These are phyloP conservation scores for Polietes domitor DNA, from an alignment of 2,888 invertebrate genomes.

Conservation along the genomic window DNA sequence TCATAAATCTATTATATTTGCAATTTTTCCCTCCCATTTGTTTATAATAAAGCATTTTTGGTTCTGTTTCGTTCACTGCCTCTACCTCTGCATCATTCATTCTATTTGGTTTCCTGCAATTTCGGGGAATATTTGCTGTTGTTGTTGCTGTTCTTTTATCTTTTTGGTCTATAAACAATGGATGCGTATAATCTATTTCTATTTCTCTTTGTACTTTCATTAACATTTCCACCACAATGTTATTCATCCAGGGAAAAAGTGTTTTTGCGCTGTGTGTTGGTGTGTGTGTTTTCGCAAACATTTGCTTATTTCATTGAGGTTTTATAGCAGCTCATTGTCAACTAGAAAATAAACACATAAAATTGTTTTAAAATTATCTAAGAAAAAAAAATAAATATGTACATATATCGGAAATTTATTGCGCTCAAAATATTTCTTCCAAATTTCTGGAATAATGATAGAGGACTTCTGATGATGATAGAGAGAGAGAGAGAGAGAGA, in stretches of 20 bases:
- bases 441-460: too few species aligned
- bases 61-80: neutral
- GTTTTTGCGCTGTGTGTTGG: neutral
- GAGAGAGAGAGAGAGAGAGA: too few species aligned
- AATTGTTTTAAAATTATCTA: neutral
- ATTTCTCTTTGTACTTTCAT: neutral
- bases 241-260: neutral
- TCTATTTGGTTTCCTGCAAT: constrained; percentile 3
- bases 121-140: constrained; percentile 5
- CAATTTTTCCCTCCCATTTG: constrained; percentile 19
- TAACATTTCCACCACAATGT: neutral
- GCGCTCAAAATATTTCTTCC: too few species aligned
- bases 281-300: neutral
- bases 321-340: constrained; percentile 45
- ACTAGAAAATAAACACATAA: constrained; percentile 18
- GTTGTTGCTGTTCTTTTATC: neutral
- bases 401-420: too few species aligned
- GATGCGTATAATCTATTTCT: too few species aligned
- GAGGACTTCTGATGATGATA: too few species aligned
- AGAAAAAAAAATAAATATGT: too few species aligned
- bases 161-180: neutral
- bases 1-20: constrained; percentile 35
- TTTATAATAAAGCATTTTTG: constrained; percentile 35
- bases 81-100: too few species aligned
- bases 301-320: constrained; percentile 8